These are phyloP conservation scores for Synergus gifuensis DNA, from an alignment of 2,888 invertebrate genomes.

Conservation along the genomic window DNA sequence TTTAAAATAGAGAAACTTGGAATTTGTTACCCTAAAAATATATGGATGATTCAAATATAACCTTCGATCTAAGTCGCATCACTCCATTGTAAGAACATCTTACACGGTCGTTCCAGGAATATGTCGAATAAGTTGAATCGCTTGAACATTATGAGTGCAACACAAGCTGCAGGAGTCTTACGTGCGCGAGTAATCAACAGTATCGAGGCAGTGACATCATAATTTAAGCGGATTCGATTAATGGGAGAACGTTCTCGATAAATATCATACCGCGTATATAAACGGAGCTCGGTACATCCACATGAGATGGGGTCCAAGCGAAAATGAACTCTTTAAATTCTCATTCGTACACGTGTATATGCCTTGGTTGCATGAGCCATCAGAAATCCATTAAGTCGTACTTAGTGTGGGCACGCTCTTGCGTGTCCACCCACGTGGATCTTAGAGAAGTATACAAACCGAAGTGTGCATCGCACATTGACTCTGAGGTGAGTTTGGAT, in stretches of 20 bases:
- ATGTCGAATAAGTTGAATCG: constrained; percentile 7
- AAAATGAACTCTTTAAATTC: constrained; percentile 50
- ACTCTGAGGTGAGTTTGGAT: constrained; percentile 48
- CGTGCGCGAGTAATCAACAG: constrained; percentile 30
- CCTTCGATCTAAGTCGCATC: no score
- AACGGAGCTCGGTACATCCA: constrained; percentile 14
- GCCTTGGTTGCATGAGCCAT: constrained; percentile 46
- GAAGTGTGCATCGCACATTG: constrained; percentile 9
- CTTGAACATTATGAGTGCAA: constrained; percentile 11
- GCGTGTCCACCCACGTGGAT: constrained; percentile 53
- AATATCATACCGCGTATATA: constrained; percentile 36
- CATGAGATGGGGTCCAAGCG: constrained; percentile 30
- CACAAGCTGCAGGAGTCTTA: constrained; percentile 17
- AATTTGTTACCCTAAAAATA: no score
- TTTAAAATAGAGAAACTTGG: no score
- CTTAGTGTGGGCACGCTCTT: constrained; percentile 45
- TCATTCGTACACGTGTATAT: constrained; percentile 43
- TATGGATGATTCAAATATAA: no score
- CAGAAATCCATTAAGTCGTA: constrained; percentile 53
- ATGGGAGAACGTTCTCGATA: constrained; percentile 48
- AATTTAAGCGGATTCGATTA: constrained; percentile 51
- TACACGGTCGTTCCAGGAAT: constrained; percentile 8
- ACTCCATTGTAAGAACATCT: no score
- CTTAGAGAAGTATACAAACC: constrained; percentile 44
- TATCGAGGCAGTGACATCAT: constrained; percentile 42